Conservation (phyloP, 1,140 invertebrate species). For the Rhopalosiphum maidis region DNA sequence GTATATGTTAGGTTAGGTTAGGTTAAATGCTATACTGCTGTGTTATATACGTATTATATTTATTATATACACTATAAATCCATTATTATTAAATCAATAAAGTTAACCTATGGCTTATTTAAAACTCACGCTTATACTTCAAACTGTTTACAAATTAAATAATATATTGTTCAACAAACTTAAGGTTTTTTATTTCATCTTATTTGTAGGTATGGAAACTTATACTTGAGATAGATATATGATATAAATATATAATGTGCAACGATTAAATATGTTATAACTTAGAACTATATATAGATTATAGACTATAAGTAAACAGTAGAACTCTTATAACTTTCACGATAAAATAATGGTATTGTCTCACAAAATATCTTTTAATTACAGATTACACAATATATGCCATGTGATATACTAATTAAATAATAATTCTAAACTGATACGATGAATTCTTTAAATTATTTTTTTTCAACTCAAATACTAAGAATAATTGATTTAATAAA, state of each 20-base stretch:
- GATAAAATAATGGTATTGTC: not conserved
- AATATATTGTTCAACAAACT: not conserved
- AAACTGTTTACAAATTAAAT: not conserved
- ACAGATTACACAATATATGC: not conserved
- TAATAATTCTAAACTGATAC: not conserved
- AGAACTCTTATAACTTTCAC: not conserved
- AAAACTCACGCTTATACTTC: not conserved
- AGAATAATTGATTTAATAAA: not conserved
- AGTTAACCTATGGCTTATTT: not conserved
- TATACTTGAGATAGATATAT: not conserved
- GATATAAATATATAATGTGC: not conserved
- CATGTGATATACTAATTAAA: not conserved
- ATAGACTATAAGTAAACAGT: not conserved
- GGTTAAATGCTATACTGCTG: not conserved
- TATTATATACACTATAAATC: not conserved
- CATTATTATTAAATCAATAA: not conserved
- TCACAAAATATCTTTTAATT: not conserved
- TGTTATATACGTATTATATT: not conserved
- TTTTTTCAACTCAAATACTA: not conserved
- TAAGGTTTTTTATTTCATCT: not conserved
- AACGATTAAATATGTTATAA: not conserved
- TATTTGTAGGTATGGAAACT: not conserved
- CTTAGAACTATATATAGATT: not conserved
- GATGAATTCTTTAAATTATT: not conserved
- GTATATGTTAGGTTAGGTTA: not conserved